Conservation (phyloP, 2,113 vertebrate genomes). For the Talpa occidentalis region DNA sequence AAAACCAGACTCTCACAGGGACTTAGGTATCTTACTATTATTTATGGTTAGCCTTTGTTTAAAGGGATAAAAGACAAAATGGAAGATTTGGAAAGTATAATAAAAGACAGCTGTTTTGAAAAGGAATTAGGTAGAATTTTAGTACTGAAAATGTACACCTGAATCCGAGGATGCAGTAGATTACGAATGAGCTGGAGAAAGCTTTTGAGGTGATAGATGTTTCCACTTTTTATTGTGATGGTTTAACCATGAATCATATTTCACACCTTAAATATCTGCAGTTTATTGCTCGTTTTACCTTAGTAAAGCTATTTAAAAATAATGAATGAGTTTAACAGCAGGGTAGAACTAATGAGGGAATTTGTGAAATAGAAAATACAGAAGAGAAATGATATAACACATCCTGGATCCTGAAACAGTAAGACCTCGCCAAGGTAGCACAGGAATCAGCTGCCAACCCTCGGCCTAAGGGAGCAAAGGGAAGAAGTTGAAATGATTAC, state of each 20-base stretch:
- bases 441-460: not conserved
- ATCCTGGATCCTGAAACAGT: not conserved
- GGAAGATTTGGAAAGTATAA: not conserved
- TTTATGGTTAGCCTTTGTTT: not conserved
- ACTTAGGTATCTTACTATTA: too few species aligned
- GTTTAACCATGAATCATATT: not conserved
- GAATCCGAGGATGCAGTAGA: not conserved
- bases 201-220: not conserved
- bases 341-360: not conserved
- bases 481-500: not conserved
- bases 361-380: not conserved
- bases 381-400: too few species aligned
- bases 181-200: not conserved
- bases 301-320: not conserved
- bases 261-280: not conserved
- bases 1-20: not conserved
- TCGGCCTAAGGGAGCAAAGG: not conserved
- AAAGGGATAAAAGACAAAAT: not conserved
- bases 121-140: not conserved
- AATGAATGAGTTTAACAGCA: not conserved
- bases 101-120: conserved; percentile 8
- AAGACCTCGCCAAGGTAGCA: not conserved
- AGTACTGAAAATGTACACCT: not conserved
- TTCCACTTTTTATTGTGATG: not conserved
- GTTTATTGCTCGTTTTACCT: not conserved